Conservation (phyloP, 2,113 vertebrate species). For the Ictidomys tridecemlineatus region DNA sequence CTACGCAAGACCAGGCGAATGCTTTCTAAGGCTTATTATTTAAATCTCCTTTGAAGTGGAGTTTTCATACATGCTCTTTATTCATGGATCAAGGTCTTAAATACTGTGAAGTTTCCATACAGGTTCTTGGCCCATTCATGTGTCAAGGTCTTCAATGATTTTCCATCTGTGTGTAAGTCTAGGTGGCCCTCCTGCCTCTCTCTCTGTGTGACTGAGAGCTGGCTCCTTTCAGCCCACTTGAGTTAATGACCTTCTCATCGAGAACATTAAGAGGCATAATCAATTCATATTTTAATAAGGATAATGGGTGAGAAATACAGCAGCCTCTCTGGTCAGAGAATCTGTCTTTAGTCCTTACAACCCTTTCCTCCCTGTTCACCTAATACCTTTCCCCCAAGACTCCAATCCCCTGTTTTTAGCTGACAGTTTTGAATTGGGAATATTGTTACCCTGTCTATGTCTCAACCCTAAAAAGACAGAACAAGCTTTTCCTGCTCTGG, state of each 20-base stretch:
- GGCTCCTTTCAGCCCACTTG: background rate
- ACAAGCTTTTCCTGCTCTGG: conserved; percentile 35
- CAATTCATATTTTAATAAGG: conserved; percentile 49
- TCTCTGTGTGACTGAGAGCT: background rate
- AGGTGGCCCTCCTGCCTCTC: background rate
- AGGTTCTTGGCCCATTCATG: background rate
- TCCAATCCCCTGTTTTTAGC: conserved; percentile 45
- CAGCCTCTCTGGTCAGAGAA: background rate
- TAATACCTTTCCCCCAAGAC: conserved; percentile 57
- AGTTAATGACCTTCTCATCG: background rate
- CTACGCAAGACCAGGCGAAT: background rate
- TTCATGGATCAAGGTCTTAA: background rate
- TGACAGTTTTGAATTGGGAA: conserved; percentile 68
- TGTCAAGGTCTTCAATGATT: background rate
- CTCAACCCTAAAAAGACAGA: conserved; percentile 74
- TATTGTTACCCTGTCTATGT: background rate
- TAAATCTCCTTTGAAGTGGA: background rate
- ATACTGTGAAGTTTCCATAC: background rate
- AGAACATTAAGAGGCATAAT: conserved; percentile 24
- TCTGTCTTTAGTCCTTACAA: background rate
- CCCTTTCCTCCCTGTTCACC: conserved; percentile 28
- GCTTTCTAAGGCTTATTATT: background rate
- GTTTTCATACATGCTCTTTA: background rate
- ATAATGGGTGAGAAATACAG: conserved; percentile 4
- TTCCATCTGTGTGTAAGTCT: background rate